Evolutionary conservation across 1,140 invertebrate species (phyloP).

Genomic region (Maconellicoccus hirsutus): DNA sequence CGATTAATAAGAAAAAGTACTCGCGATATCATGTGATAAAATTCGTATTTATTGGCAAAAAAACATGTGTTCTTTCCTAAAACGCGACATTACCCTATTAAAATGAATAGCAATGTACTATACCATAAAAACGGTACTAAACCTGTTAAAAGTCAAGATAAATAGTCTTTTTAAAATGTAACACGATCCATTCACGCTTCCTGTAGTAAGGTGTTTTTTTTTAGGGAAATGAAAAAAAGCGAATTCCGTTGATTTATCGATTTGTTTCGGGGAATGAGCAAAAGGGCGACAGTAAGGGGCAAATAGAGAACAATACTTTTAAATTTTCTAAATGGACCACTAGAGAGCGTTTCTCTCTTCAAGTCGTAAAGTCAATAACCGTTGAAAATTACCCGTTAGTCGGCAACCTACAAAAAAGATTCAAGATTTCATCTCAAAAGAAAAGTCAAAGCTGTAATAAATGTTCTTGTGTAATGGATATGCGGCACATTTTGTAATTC

Average conservation of each 20-base stretch:
- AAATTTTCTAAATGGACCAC: slow-evolving; percentile 4
- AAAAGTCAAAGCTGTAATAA: background rate
- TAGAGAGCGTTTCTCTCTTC: slow-evolving; percentile 12
- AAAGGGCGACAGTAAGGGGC: background rate
- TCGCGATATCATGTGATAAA: no score
- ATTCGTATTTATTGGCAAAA: no score
- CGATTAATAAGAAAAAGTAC: no score
- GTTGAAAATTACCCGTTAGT: background rate
- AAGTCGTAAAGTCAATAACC: slow-evolving; percentile 14
- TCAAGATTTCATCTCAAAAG: background rate
- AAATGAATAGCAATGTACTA: background rate
- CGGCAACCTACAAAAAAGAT: background rate
- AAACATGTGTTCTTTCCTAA: background rate
- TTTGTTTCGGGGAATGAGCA: background rate
- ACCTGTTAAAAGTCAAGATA: slow-evolving; percentile 5
- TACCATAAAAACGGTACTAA: background rate
- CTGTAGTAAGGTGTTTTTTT: background rate
- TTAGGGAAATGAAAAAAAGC: background rate
- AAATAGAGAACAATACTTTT: slow-evolving; percentile 9
- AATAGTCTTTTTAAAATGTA: slow-evolving; percentile 6
- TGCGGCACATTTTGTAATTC: background rate
- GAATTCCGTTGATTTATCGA: slow-evolving; percentile 9
- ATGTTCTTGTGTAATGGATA: background rate
- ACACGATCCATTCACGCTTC: background rate
- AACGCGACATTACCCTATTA: background rate